Evolutionary conservation across 1,140 invertebrate genomes (phyloP).

Genomic region (Drosophila murphyi): DNA sequence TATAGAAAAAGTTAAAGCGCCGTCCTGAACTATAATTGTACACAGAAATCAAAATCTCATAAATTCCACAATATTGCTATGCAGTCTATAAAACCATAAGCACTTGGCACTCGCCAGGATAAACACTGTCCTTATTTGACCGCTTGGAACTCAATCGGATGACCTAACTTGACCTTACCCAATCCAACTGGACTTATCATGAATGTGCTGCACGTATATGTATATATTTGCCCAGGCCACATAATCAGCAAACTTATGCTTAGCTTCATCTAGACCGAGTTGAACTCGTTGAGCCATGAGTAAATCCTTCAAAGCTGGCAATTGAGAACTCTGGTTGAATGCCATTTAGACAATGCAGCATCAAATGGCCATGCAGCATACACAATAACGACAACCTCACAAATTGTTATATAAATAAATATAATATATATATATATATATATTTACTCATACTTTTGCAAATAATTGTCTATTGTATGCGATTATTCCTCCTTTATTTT

Average conservation of each 20-base stretch:
- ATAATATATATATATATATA: slow-evolving; percentile 9
- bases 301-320: slow-evolving; percentile 48
- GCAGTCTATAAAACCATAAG: no score
- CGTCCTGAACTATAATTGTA: no score
- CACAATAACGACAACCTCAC: slow-evolving; percentile 11
- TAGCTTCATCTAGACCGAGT: slow-evolving; percentile 23
- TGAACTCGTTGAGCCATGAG: slow-evolving; percentile 37
- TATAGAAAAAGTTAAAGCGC: no score
- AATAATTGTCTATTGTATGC: slow-evolving; percentile 60
- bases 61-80: no score
- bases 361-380: slow-evolving; percentile 62
- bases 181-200: background rate
- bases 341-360: slow-evolving; percentile 71
- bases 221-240: background rate
- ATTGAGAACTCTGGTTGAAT: slow-evolving; percentile 63
- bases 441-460: slow-evolving; percentile 32
- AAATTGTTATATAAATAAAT: slow-evolving; percentile 3
- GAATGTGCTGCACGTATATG: background rate
- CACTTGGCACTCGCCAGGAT: no score
- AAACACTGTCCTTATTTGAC: no score
- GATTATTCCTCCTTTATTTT: slow-evolving; percentile 44
- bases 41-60: no score
- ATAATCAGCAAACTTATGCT: slow-evolving; percentile 42
- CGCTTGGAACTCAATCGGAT: background rate
- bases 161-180: background rate